Conservation (phyloP, 2,113 vertebrate species). For the Eclectus roratus region DNA sequence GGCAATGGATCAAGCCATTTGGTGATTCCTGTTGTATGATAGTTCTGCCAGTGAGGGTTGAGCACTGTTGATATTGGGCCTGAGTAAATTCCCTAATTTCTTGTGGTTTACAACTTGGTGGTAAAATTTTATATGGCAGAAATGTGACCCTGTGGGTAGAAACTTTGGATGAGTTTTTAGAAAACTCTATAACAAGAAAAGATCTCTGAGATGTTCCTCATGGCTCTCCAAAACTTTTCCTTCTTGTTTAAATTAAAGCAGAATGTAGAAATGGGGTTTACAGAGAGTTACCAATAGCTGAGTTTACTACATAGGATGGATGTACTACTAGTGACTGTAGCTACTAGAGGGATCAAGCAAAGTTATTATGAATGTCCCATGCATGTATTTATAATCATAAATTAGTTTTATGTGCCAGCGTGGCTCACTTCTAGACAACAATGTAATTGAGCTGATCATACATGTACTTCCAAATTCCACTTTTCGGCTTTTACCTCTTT, state of each 20-base stretch:
- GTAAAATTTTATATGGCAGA: background rate
- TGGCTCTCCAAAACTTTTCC: background rate
- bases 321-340: background rate
- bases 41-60: background rate
- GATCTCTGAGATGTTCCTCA: background rate
- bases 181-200: background rate
- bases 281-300: background rate
- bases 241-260: background rate
- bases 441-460: background rate
- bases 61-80: background rate
- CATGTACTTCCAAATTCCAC: slow-evolving; percentile 6
- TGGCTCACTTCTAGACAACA: background rate
- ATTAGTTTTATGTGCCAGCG: background rate
- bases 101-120: background rate
- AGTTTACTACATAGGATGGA: background rate
- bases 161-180: background rate
- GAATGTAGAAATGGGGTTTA: background rate
- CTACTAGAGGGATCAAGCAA: background rate
- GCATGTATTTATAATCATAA: background rate
- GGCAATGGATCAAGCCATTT: background rate
- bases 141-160: background rate
- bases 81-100: background rate
- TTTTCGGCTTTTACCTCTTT: background rate
- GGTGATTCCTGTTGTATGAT: background rate
- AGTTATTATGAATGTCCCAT: background rate